Conservation (phyloP, 2,113 vertebrate species). For the Rhegmatorhina hoffmannsi region DNA sequence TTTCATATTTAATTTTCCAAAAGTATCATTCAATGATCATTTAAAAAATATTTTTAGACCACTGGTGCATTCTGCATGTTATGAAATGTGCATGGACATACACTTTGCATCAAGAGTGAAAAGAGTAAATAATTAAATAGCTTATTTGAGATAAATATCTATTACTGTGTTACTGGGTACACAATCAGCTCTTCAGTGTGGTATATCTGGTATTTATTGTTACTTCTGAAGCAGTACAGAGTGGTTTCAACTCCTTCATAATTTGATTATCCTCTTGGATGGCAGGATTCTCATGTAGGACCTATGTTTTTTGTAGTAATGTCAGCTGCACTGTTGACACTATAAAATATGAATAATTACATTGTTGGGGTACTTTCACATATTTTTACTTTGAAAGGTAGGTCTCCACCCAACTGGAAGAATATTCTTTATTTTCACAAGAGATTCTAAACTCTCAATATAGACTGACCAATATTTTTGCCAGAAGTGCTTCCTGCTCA, state of each 20-base stretch:
- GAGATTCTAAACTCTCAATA: not conserved
- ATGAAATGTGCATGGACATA: not conserved
- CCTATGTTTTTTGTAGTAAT: not conserved
- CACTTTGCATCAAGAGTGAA: not conserved
- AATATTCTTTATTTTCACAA: not conserved
- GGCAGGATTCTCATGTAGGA: not conserved
- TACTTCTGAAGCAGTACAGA: not conserved
- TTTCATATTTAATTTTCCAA: constrained; percentile 48
- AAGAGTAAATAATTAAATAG: not conserved
- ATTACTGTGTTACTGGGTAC: not conserved
- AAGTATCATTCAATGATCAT: not conserved
- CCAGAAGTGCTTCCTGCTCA: not conserved
- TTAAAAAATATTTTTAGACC: not conserved
- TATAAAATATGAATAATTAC: not conserved
- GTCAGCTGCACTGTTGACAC: not conserved
- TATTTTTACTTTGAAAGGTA: not conserved
- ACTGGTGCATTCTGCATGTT: not conserved
- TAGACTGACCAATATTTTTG: not conserved
- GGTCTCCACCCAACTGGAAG: not conserved
- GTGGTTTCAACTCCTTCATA: not conserved
- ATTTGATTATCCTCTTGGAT: not conserved
- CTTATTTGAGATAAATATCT: not conserved
- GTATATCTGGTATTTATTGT: not conserved
- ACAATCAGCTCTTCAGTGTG: not conserved
- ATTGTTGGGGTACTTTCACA: not conserved